Evolutionary conservation across 2,797 vertebrate genomes (phyloP).

Genomic region (Eutrigla gurnardus): DNA sequence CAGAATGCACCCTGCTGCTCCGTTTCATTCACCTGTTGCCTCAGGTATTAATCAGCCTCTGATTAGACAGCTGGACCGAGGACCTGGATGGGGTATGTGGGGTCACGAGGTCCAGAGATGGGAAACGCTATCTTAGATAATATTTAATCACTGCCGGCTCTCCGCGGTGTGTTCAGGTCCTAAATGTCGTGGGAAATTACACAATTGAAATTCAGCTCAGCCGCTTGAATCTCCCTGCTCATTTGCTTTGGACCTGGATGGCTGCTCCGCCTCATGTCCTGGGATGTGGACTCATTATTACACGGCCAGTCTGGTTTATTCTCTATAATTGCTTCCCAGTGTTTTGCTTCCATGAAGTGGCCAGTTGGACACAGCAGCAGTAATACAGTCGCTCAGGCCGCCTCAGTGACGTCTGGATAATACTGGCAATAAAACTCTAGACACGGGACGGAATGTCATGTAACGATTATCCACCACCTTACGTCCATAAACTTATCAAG

Average conservation of each 20-base stretch:
- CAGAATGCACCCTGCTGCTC: too few relatives aligned
- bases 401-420: too few relatives aligned
- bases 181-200: conserved; percentile 45
- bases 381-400: neutral
- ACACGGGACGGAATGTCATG: too few relatives aligned
- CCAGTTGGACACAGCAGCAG: conserved; percentile 9
- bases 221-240: conserved; percentile 19
- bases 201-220: conserved; percentile 57
- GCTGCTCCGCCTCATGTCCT: conserved; percentile 35
- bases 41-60: neutral
- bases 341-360: conserved; percentile 25
- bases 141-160: conserved; percentile 28
- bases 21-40: neutral
- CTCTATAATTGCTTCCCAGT: conserved; percentile 39
- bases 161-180: conserved; percentile 17
- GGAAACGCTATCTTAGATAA: conserved; percentile 38
- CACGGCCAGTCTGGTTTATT: conserved; percentile 33
- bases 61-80: neutral
- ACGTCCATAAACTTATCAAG: too few relatives aligned
- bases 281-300: conserved; percentile 43
- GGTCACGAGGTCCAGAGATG: neutral
- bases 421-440: too few relatives aligned
- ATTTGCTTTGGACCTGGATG: conserved; percentile 36
- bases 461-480: too few relatives aligned
- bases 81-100: neutral